A percentile compares a stretch with the other conserved stretches of the same genome.
Evolutionary conservation across 2,113 vertebrate species (phyloP).

Genomic region (Orcinus orca): DNA sequence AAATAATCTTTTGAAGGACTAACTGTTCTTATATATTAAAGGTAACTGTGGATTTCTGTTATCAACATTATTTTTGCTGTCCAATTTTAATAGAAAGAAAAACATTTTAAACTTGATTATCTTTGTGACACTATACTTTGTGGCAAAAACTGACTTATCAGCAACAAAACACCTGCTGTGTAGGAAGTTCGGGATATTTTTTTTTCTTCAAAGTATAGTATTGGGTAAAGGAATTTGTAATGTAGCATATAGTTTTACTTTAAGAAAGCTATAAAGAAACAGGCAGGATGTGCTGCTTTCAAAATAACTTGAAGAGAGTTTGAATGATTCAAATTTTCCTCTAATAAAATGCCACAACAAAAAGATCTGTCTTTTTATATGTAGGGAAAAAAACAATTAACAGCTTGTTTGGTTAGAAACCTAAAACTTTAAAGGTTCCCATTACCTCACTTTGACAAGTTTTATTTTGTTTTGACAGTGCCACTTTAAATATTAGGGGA

Average conservation of each 20-base stretch:
- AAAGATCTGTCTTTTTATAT: constrained; percentile 34
- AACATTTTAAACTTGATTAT: constrained; percentile 57
- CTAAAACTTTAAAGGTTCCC: constrained; percentile 44
- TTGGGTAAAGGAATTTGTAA: constrained; percentile 39
- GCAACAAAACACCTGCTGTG: constrained; percentile 62
- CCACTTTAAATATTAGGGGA: not conserved
- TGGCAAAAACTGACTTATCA: constrained; percentile 65
- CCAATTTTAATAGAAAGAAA: constrained; percentile 56
- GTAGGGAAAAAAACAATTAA: not conserved
- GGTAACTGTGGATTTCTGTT: constrained; percentile 13
- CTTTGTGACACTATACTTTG: constrained; percentile 29
- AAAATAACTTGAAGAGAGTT: not conserved
- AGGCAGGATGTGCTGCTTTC: constrained; percentile 47
- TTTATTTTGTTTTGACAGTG: constrained; percentile 41
- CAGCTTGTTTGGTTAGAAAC: constrained; percentile 49
- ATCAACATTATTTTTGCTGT: constrained; percentile 45
- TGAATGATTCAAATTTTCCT: constrained; percentile 58
- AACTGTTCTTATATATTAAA: constrained; percentile 44
- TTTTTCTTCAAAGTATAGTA: constrained; percentile 45
- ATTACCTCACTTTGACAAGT: not conserved
- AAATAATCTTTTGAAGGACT: constrained; percentile 3
- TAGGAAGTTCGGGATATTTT: constrained; percentile 35
- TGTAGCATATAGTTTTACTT: constrained; percentile 17
- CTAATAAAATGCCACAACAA: constrained; percentile 51
- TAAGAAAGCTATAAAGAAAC: constrained; percentile 46